phyloP scores from a whole-genome alignment of 2,113 vertebrate species.

The Cheilinus undulatus region DNA sequence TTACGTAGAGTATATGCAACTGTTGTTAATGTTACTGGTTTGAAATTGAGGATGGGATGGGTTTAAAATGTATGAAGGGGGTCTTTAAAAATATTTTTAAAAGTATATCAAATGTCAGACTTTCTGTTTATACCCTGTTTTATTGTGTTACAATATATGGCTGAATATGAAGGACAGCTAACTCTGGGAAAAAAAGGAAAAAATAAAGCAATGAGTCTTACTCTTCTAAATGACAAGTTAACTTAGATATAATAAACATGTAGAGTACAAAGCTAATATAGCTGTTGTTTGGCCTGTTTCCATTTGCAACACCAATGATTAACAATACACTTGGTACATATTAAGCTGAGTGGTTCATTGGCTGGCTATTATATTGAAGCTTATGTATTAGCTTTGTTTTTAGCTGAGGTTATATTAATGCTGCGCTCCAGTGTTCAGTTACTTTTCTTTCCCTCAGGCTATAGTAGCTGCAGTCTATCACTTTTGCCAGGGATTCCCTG shows the following conservation, averaged over 20 bases:
- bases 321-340: slow-evolving; percentile 17
- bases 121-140: too few relatives aligned
- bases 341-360: not conserved
- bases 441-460: slow-evolving; percentile 38
- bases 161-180: slow-evolving; percentile 8
- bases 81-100: too few relatives aligned
- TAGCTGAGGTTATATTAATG: slow-evolving; percentile 19
- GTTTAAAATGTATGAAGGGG: too few relatives aligned
- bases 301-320: slow-evolving; percentile 18
- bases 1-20: too few relatives aligned
- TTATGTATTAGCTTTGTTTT: slow-evolving; percentile 21
- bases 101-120: too few relatives aligned
- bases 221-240: not conserved
- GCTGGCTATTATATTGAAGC: slow-evolving; percentile 12
- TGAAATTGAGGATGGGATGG: too few relatives aligned
- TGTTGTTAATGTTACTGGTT: too few relatives aligned
- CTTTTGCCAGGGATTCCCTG: slow-evolving; percentile 29
- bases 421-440: slow-evolving; percentile 27
- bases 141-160: not conserved
- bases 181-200: not conserved
- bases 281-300: slow-evolving; percentile 6
- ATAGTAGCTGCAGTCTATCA: slow-evolving; percentile 22
- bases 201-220: not conserved
- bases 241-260: slow-evolving; percentile 8
- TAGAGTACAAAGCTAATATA: not conserved